Percentiles rank a stretch among this genome's conserved stretches.
Evolutionary conservation across 2,888 invertebrate genomes (phyloP).

Genomic region (Bombylius discolor): DNA sequence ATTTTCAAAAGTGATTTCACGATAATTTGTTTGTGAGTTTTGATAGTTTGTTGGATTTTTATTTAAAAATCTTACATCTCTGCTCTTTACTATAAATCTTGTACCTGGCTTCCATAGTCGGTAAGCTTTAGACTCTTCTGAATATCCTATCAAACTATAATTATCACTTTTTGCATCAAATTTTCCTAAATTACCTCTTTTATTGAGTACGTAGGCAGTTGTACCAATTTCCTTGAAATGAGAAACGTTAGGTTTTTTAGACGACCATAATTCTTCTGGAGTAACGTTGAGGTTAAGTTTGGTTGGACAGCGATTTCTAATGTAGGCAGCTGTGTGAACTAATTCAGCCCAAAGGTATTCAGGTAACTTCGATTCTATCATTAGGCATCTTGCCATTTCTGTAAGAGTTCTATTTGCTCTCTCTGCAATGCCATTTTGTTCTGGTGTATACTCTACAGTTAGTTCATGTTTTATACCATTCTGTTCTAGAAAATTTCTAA

Average conservation of each 20-base stretch:
- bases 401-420: slow-evolving; percentile 12
- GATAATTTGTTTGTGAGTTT: too few species aligned
- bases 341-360: slow-evolving; percentile 15
- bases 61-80: background rate
- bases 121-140: background rate
- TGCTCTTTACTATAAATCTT: background rate
- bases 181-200: background rate
- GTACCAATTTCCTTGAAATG: background rate
- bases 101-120: background rate
- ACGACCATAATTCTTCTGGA: slow-evolving; percentile 12
- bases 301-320: slow-evolving; percentile 14
- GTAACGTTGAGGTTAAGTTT: slow-evolving; percentile 11
- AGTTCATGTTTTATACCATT: slow-evolving; percentile 14
- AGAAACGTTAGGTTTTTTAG: background rate
- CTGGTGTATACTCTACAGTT: slow-evolving; percentile 13
- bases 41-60: background rate
- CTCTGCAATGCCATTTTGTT: slow-evolving; percentile 17
- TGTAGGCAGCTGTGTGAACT: slow-evolving; percentile 14
- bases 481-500: slow-evolving; percentile 9
- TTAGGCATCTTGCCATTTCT: slow-evolving; percentile 15
- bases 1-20: background rate
- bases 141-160: slow-evolving; percentile 4
- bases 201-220: background rate
- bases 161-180: background rate
- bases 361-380: slow-evolving; percentile 8